Evolutionary conservation across 1,140 invertebrate genomes (phyloP).

Genomic region (Meloidogyne floridensis): DNA sequence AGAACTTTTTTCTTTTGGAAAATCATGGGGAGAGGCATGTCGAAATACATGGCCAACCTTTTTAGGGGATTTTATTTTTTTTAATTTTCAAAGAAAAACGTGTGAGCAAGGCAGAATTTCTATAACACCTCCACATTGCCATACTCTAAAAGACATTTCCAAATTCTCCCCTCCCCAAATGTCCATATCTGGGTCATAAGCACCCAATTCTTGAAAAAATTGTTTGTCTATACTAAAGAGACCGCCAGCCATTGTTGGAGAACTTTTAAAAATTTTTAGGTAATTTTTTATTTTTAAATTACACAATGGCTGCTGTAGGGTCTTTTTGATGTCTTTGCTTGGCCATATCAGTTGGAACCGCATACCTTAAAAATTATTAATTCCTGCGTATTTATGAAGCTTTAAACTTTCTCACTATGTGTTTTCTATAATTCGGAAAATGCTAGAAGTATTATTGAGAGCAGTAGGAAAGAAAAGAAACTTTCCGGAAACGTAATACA

Average conservation of each 20-base stretch:
- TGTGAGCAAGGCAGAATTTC: constrained; percentile 88
- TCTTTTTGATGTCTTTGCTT: constrained; percentile 42
- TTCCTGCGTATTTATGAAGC: background rate
- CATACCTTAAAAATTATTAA: constrained; percentile 52
- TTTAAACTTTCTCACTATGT: background rate
- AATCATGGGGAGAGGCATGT: constrained; percentile 97
- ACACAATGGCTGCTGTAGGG: constrained; percentile 54
- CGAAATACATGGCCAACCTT: constrained; percentile 88
- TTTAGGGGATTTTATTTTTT: background rate
- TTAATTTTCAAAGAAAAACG: constrained; percentile 65
- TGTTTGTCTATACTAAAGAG: constrained; percentile 68
- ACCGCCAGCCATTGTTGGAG: constrained; percentile 92
- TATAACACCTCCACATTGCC: constrained; percentile 91
- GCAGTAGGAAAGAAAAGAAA: too few species aligned
- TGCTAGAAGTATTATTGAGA: too few species aligned
- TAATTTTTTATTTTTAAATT: background rate
- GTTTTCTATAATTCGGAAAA: too few species aligned
- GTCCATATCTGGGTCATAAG: constrained; percentile 67
- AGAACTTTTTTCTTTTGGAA: constrained; percentile 94
- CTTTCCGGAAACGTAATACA: too few species aligned
- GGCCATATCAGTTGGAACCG: constrained; percentile 59
- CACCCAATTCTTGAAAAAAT: constrained; percentile 80
- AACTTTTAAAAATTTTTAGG: constrained; percentile 66
- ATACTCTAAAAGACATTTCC: constrained; percentile 85
- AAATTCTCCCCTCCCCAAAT: constrained; percentile 77